Percentiles rank a stretch among this genome's conserved stretches.
Conservation (phyloP, 1,140 invertebrate species). For the Brachionus asplanchnoidis region DNA sequence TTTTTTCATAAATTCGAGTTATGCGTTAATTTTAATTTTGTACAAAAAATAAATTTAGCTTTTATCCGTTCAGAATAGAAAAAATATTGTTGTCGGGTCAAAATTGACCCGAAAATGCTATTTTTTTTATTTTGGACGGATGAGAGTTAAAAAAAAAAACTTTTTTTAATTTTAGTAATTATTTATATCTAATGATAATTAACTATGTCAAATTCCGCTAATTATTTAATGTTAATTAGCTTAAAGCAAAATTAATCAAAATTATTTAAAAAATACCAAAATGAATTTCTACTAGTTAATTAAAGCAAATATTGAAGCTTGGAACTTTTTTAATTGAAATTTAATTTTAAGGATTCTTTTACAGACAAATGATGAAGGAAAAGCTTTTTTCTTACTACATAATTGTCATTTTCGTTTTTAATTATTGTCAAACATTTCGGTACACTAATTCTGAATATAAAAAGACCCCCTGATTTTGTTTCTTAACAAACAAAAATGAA, state of each 20-base stretch:
- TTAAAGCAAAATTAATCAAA: too few relatives aligned
- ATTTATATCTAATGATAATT: too few relatives aligned
- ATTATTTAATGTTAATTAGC: too few relatives aligned
- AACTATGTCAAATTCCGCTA: too few relatives aligned
- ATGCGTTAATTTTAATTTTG: neutral
- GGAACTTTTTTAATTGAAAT: neutral
- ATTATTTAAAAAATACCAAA: too few relatives aligned
- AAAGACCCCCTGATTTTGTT: neutral
- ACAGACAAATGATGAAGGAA: neutral
- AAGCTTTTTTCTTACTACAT: neutral
- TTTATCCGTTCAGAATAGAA: too few relatives aligned
- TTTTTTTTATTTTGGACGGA: too few relatives aligned
- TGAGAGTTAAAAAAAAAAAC: neutral
- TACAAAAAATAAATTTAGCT: neutral
- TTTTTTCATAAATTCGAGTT: neutral
- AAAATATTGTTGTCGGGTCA: too few relatives aligned
- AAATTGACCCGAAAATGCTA: too few relatives aligned
- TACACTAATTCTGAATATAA: neutral
- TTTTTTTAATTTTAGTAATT: too few relatives aligned
- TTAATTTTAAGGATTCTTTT: neutral
- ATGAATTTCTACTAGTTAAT: too few relatives aligned
- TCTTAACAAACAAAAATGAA: neutral
- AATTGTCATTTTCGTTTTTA: neutral
- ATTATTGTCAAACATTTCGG: neutral
- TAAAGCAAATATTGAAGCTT: too few relatives aligned